These are phyloP conservation scores for Euthynnus affinis DNA, from an alignment of 2,797 vertebrate genomes.

Conservation along the genomic window DNA sequence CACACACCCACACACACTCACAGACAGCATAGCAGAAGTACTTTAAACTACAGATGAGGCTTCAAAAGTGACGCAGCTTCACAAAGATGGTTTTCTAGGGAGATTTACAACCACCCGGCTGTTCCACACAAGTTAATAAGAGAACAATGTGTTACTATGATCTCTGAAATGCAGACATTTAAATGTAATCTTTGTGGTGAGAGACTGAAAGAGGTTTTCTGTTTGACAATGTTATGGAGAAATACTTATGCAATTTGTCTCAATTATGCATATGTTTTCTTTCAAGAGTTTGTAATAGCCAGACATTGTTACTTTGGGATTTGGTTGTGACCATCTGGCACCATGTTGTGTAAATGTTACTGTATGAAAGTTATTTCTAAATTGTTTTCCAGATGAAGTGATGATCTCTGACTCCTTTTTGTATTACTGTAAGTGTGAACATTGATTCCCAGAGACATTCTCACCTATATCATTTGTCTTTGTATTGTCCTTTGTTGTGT, in stretches of 20 bases:
- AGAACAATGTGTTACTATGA: too few relatives aligned
- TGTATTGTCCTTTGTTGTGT: neutral
- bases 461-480: neutral
- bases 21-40: too few relatives aligned
- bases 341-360: neutral
- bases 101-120: too few relatives aligned
- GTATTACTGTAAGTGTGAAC: neutral
- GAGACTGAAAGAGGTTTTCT: neutral
- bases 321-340: neutral
- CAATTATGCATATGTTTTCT: neutral
- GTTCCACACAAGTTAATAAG: neutral
- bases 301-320: constrained; percentile 10
- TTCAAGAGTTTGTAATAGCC: neutral
- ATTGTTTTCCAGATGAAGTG: constrained; percentile 1
- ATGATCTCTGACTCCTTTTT: neutral
- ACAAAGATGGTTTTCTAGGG: too few relatives aligned
- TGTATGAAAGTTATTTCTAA: neutral
- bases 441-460: neutral
- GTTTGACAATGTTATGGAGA: too few relatives aligned
- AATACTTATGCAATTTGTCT: neutral
- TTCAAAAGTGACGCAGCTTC: too few relatives aligned
- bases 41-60: too few relatives aligned
- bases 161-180: neutral
- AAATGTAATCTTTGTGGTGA: neutral
- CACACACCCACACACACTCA: too few relatives aligned